Evolutionary conservation across 2,113 vertebrate genomes (phyloP), one percentile per base, ranked within the genome.

Genomic region (Saiga tatarica): DNA sequence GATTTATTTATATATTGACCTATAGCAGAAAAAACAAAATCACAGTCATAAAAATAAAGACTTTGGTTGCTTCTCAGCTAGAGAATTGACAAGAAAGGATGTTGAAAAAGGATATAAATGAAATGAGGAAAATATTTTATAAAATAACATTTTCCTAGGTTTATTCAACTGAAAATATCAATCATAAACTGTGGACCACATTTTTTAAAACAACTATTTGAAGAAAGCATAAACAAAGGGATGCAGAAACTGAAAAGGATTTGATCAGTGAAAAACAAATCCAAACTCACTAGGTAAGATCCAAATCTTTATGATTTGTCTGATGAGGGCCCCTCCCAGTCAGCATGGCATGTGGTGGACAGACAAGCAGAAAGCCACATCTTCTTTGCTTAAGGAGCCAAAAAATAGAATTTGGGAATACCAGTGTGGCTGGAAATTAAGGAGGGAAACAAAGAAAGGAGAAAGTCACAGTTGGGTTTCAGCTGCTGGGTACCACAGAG

Each of bases 91-190:
- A 86, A 62, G 5, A 6, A 96, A 76, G 64, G 36, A 57, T 74
- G 36, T 25, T 39, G 45, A 89, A 12, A 30, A 79, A 50, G 47
- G 30, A 83, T 90, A 57, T 64, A 83, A 76, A 87, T 1, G 14
- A 14, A 33, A 10, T 87, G 26, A 87, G n/a, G 14, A 92, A 92
- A 95, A 59, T 30, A 33, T 85, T 64, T 92, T 81, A 86, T 33
- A 33, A 16, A 1, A 92, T 5, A 97, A 71, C 95, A 91, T 98
- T 97, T 98, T 98, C 97, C 96, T 98, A 89, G 98, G 96, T 95
- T 98, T 98, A 98, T 95, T 98, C 98, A 89, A 98, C 28, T 83
- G 30, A 88, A 91, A 91, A 42, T 52, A 94, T 83, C 52, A 92
- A 89, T 47, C 60, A 78, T 55, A 85, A 96, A 93, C 14, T 45